Evolutionary conservation across 2,888 invertebrate species (phyloP), one percentile per base, ranked within the genome.

Genomic region (Tetragonula carbonaria): DNA sequence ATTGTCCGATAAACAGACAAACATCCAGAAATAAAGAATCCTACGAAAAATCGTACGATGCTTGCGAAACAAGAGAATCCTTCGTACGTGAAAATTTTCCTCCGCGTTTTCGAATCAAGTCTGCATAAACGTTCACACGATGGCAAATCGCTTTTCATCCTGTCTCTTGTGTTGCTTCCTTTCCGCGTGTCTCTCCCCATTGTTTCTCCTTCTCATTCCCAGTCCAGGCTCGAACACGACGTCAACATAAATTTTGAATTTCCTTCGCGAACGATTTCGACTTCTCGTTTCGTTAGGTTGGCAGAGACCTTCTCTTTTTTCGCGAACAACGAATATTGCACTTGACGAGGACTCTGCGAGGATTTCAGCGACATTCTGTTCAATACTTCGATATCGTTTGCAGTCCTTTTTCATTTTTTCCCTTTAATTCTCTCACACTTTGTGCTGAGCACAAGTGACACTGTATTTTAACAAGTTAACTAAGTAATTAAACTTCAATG

Each of bases 201-300:
- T 59, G 57, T 65, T 51, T 65, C 53, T 14, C 53, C 45, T 66
- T 65, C 74, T 81, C 67, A 53, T 72, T 63, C 50, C 45, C 21
- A 45, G 45, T 33, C 55, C 68, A 33, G 23, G 38, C 68, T 55
- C 51, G 65, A 75, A 51, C 62, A 70, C 79, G 57, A 66, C 70
- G 28, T 65, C 53, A 66, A 53, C 71, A 83, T 80, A 80, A 85
- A 85, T 83, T 78, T 67, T 38, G 28, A 74, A 74, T 80, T 78
- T 75, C 73, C 78, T 68, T 45, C 67, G 67, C 59, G 74, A 68
- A 74, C 74, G 66, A 66, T 53, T 51, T 6, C 67, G 66, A 79
- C 73, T 75, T 73, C 70, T 76, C 85, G 66, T 80, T 84, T 84
- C 66, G 80, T 74, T 77, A 84, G 70, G 57, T 28, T 23, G 11